These are phyloP conservation scores for Diadumene lineata DNA, from an alignment of 92 coral and sea anemone species.

Conservation along the genomic window DNA sequence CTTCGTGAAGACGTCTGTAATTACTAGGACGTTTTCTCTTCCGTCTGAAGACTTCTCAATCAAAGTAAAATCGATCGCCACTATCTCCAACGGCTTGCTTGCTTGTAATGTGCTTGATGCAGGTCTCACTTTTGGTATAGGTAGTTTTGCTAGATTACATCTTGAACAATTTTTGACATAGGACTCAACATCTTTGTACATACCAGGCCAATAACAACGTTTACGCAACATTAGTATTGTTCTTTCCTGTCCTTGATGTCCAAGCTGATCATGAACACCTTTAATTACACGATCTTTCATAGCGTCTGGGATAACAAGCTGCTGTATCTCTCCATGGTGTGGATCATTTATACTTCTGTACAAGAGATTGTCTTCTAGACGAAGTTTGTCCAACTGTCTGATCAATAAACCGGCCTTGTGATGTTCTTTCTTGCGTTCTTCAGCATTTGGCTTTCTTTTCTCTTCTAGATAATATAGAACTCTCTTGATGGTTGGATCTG, in stretches of 20 bases:
- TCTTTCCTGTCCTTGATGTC: constrained; percentile 64
- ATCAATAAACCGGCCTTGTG: no score
- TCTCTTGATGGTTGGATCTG: constrained; percentile 39
- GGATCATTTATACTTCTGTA: constrained; percentile 43
- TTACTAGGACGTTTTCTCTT: constrained; percentile 62
- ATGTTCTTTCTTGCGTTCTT: no score
- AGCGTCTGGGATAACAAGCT: constrained; percentile 47
- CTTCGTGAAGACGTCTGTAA: constrained; percentile 67
- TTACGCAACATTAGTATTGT: constrained; percentile 37
- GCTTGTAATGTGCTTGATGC: constrained; percentile 50
- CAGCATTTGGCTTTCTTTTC: constrained; percentile 32
- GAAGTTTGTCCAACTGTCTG: constrained; percentile 54
- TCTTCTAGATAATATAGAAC: constrained; percentile 18
- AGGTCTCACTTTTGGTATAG: constrained; percentile 44
- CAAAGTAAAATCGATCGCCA: constrained; percentile 59
- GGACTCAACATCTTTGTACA: constrained; percentile 34
- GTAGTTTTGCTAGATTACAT: constrained; percentile 49
- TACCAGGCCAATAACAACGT: constrained; percentile 63
- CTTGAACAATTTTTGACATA: constrained; percentile 55
- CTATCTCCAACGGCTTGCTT: constrained; percentile 39
- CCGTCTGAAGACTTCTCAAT: constrained; percentile 56
- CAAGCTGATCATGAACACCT: constrained; percentile 53
- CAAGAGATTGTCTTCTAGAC: constrained; percentile 39
- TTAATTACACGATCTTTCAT: constrained; percentile 44
- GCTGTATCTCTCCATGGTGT: constrained; percentile 29